phyloP scores from a whole-genome alignment of 2,113 vertebrate species.

The Carassius gibelio region DNA sequence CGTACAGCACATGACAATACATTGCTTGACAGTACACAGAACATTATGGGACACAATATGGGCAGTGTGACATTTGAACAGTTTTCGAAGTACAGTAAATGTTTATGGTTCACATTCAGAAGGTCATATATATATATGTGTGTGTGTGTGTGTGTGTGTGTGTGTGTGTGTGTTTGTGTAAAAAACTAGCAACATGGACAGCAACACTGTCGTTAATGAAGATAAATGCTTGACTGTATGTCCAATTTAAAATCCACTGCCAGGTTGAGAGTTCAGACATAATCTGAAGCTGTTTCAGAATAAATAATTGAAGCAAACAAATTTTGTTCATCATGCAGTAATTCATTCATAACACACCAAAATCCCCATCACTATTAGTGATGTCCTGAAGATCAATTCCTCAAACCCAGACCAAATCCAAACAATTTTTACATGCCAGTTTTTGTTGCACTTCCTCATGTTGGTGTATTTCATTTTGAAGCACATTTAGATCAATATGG shows the following conservation, averaged over 20 bases:
- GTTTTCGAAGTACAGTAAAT: background rate
- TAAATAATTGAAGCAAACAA: background rate
- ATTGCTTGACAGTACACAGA: slow-evolving; percentile 10
- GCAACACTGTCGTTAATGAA: background rate
- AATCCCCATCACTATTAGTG: background rate
- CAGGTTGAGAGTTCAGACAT: background rate
- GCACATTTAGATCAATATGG: background rate
- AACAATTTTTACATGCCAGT: background rate
- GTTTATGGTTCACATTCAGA: background rate
- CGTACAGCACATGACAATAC: background rate
- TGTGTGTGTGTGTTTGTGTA: too few species aligned
- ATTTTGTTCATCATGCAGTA: background rate
- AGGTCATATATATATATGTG: too few species aligned
- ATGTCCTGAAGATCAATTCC: background rate
- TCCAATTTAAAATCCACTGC: background rate
- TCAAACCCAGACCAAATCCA: background rate
- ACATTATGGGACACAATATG: background rate
- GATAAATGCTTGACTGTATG: background rate
- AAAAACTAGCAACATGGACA: too few species aligned
- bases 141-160: too few species aligned
- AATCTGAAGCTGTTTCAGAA: background rate
- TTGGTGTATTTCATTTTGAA: background rate
- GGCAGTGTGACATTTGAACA: background rate
- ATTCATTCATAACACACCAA: background rate
- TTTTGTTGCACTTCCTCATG: background rate